Conservation (phyloP, 2,888 invertebrate species). For the Myopa testacea region DNA sequence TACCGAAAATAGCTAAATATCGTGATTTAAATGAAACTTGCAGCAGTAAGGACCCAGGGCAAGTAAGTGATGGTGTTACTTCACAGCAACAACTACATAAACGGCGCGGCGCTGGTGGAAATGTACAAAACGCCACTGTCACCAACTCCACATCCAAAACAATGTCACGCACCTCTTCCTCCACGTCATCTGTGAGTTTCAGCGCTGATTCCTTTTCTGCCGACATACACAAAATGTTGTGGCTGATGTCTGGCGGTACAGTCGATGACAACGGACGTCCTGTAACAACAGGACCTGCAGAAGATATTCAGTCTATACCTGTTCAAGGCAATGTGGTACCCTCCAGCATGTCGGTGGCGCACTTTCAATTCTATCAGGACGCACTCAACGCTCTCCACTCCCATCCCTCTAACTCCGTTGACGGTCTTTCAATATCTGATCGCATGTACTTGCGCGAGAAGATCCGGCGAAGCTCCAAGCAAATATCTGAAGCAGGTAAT, state of each 20-base stretch:
- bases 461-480: conserved; percentile 57
- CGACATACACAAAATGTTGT: conserved; percentile 65
- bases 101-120: conserved; percentile 57
- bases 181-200: conserved; percentile 72
- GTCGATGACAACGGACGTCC: conserved; percentile 60
- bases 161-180: conserved; percentile 72
- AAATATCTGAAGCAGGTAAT: conserved; percentile 57
- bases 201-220: conserved; percentile 70
- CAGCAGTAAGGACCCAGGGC: conserved; percentile 9
- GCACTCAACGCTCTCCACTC: conserved; percentile 58
- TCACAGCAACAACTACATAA: conserved; percentile 49
- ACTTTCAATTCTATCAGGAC: conserved; percentile 63
- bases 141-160: conserved; percentile 74
- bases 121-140: conserved; percentile 53
- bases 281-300: conserved; percentile 49
- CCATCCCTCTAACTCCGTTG: conserved; percentile 53
- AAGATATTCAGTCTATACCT: conserved; percentile 53
- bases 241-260: conserved; percentile 66
- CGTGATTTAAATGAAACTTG: conserved; percentile 61
- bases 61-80: conserved; percentile 1
- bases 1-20: conserved; percentile 69
- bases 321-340: conserved; percentile 48
- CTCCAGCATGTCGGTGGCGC: conserved; percentile 60
- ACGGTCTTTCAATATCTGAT: conserved; percentile 59
- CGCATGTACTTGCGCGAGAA: conserved; percentile 59